Evolutionary conservation across 2,888 invertebrate species (phyloP), one percentile per base, ranked within the genome.

Genomic region (Drosophila multiciliata): DNA sequence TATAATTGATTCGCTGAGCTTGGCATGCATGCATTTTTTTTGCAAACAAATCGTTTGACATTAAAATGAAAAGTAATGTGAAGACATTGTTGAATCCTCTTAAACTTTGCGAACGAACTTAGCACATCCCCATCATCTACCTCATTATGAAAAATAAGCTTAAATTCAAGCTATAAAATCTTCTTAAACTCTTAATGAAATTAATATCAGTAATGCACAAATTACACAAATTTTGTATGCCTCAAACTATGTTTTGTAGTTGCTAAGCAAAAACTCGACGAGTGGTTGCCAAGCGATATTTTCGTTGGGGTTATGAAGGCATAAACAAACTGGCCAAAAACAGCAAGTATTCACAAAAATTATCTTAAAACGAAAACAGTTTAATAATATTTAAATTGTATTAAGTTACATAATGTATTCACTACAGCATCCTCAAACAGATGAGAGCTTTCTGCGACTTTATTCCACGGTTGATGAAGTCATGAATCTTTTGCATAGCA

Each of bases 1-100:
- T 89, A 91, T 90, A 90, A 90, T 90, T 90, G 91, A 88, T 88
- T 82, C 90, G 84, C 79, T 66, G 89, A 77, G 89, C 91, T 86
- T 72, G 71, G 75, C 90, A 61, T 68, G 82, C 81, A 69, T 78
- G 74, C 90, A 79, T 88, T 87, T 88, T 87, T 90, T 81, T 88
- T 89, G 89, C 91, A 79, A 78, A 81, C 87, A 90, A 91, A 86
- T 90, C 74, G 66, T 69, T 53, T 78, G 87, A 76, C 81, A 90
- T 87, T 87, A 90, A 90, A 87, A 90, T 88, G 74, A 85, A 90
- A 90, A 85, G 76, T 86, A 86, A 90, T 89, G 82, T 66, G 72
- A 49, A 53, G 38, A 74, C 75, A 71, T 74, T 75, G 75, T 63
- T 35, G 54, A 74, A 73, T 66, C 66, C 77, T 67, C 64, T 69